Evolutionary conservation across 2,797 vertebrate species (phyloP), one percentile per base, ranked within the genome.

Genomic region (Intellagama lesueurii): DNA sequence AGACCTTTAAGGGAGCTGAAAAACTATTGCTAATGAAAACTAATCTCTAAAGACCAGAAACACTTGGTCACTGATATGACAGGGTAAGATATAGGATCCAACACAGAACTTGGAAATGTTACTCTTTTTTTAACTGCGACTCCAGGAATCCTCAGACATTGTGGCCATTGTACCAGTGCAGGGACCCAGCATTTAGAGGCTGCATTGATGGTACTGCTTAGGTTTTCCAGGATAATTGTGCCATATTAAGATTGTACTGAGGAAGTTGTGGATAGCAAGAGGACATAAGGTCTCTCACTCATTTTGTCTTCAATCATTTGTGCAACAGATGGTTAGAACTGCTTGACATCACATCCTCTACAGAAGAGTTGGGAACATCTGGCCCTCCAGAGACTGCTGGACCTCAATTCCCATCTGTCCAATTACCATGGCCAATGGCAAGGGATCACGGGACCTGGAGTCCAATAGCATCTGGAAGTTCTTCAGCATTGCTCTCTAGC

Each of bases 21-120:
- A 93, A 91, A 1, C 26, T 81, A 35, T 64, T 35, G 22, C 52
- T 19, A 47, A 88, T 81, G 26, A 32, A 90, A n/a, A 79, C 81
- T 3, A 73, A 44, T 44, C 19, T 87, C 64, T 60, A 85, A 40
- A 85, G 30, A n/a, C 64, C 66, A 79, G 35, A 81, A 78, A 52
- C 40, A 77, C 40, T 35, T 14, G 81, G 49, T n/a, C 47, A 69
- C 26, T 32, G 8, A 52, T 66, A 35, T 88, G 44, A 73, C 49
- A 14, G 76, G 30, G 17, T 26, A 75, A 22, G n/a, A 60, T 24
- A 4, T 19, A 75, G 56, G 24, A 60, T 75, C 72, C 72, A 28
- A 32, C 24, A 26, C 22, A 24, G 32, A 22, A 7, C 44, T 32
- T 12, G 2, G 5, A 64, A 64, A 22, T 64, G 60, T 14, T 81